Evolutionary conservation across 2,113 vertebrate genomes (phyloP).

Genomic region (Ursus arctos): DNA sequence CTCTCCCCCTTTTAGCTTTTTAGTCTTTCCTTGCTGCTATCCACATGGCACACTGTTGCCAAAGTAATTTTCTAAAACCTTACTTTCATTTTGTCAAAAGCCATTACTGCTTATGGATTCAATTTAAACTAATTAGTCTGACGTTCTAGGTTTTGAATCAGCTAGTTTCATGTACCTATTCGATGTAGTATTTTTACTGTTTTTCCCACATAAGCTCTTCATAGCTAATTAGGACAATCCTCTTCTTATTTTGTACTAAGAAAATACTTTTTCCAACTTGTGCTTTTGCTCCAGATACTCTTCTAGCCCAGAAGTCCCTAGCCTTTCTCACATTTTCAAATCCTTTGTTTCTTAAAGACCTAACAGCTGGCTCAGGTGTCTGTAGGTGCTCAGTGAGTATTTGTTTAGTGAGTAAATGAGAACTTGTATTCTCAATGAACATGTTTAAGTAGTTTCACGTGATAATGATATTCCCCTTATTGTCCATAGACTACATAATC

Average conservation of each 20-base stretch:
- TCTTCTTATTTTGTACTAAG: neutral
- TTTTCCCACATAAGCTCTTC: neutral
- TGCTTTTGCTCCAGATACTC: neutral
- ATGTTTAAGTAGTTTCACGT: neutral
- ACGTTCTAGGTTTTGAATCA: neutral
- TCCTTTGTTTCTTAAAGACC: neutral
- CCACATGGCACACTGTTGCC: neutral
- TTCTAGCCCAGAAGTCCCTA: neutral
- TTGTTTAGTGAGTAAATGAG: neutral
- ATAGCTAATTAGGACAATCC: neutral
- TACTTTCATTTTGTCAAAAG: neutral
- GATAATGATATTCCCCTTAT: neutral
- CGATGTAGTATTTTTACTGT: neutral
- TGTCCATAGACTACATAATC: neutral
- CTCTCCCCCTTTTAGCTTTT: neutral
- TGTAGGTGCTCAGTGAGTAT: neutral
- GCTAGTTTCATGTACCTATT: neutral
- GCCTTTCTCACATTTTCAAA: neutral
- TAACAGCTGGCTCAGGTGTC: neutral
- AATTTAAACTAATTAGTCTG: neutral
- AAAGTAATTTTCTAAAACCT: neutral
- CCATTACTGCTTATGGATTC: neutral
- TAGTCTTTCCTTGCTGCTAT: neutral
- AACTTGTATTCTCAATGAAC: neutral
- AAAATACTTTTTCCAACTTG: neutral